Evolutionary conservation across 1,140 invertebrate genomes (phyloP).

Genomic region (Chrysomallon squamiferum): DNA sequence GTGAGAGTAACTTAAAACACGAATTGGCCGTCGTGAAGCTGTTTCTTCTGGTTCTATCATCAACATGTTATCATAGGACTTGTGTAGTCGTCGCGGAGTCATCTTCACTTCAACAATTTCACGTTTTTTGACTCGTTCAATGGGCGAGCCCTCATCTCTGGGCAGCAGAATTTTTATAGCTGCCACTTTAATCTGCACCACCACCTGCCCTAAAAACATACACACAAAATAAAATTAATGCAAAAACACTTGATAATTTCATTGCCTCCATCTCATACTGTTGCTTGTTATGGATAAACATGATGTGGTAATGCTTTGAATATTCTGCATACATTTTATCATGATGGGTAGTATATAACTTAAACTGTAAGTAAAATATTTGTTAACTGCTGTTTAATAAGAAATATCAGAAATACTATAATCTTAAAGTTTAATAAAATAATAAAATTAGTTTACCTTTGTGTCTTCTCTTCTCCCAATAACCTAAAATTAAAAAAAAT

Average conservation of each 20-base stretch:
- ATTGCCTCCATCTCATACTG: too few relatives aligned
- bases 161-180: slow-evolving; percentile 38
- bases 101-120: slow-evolving; percentile 12
- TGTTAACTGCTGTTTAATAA: too few relatives aligned
- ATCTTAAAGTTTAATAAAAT: too few relatives aligned
- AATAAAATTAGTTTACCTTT: slow-evolving; percentile 55
- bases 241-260: too few relatives aligned
- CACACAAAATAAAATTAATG: slow-evolving; percentile 6
- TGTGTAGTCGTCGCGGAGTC: slow-evolving; percentile 23
- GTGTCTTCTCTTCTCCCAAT: slow-evolving; percentile 50
- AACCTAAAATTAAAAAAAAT: slow-evolving; percentile 28
- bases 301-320: too few relatives aligned
- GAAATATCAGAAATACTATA: too few relatives aligned
- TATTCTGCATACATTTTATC: too few relatives aligned
- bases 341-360: too few relatives aligned
- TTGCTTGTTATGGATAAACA: too few relatives aligned
- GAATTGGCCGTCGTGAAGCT: slow-evolving; percentile 10
- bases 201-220: slow-evolving; percentile 45
- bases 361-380: too few relatives aligned
- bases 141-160: slow-evolving; percentile 22
- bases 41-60: slow-evolving; percentile 24
- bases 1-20: slow-evolving; percentile 31
- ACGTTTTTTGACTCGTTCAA: slow-evolving; percentile 9
- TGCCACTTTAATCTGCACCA: slow-evolving; percentile 35
- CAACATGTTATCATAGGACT: slow-evolving; percentile 46